A percentile compares a stretch with the other conserved stretches of the same genome.
Evolutionary conservation across 2,888 invertebrate genomes (phyloP).

Genomic region (Agrochola circellaris): DNA sequence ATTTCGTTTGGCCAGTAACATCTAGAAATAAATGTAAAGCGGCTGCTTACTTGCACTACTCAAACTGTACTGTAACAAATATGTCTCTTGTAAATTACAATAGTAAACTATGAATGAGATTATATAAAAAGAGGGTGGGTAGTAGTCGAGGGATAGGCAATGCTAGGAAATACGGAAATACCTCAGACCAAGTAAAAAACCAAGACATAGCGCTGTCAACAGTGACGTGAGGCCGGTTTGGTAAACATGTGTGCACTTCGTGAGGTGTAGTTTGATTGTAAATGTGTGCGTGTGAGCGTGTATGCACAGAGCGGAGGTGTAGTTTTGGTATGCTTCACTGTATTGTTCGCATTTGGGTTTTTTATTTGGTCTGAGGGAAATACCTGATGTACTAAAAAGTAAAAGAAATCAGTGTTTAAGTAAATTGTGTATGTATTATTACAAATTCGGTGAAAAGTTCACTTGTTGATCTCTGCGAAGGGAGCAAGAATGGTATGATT

Average conservation of each 20-base stretch:
- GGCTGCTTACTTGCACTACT: conserved; percentile 21
- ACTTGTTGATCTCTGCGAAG: conserved; percentile 45
- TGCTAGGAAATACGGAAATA: conserved; percentile 11
- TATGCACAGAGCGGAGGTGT: no score
- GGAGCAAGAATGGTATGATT: conserved; percentile 20
- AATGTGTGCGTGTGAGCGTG: no score
- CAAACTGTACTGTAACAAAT: conserved; percentile 33
- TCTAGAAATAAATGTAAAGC: neutral
- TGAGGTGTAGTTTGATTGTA: no score
- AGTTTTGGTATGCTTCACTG: no score
- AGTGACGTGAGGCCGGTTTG: no score
- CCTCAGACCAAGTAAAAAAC: no score
- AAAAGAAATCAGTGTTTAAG: conserved; percentile 17
- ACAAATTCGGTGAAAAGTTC: conserved; percentile 18
- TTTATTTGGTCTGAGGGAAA: neutral
- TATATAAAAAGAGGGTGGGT: conserved; percentile 4
- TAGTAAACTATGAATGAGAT: conserved; percentile 40
- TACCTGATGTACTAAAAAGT: conserved; percentile 16
- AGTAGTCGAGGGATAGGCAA: conserved; percentile 12
- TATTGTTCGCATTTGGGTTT: no score
- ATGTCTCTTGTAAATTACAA: conserved; percentile 29
- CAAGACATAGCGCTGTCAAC: no score
- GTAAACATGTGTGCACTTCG: no score
- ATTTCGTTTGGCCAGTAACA: neutral
- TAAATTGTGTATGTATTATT: conserved; percentile 21